Evolutionary conservation across 2,888 invertebrate genomes (phyloP).

Genomic region (Phalera bucephala): DNA sequence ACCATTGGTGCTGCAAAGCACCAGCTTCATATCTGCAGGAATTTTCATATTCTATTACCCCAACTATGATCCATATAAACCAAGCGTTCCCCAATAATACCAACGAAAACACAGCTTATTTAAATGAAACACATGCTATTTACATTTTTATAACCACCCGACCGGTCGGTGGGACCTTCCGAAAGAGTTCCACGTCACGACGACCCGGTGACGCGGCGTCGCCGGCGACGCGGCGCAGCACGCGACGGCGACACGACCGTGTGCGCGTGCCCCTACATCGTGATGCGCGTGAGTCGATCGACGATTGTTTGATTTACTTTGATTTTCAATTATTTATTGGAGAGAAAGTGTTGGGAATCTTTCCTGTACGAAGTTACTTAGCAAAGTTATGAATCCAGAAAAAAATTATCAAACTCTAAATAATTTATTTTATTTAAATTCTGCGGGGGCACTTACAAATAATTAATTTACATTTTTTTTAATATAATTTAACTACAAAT

Average conservation of each 20-base stretch:
- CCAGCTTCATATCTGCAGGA: too few relatives aligned
- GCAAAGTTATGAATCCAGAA: too few relatives aligned
- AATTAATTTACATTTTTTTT: too few relatives aligned
- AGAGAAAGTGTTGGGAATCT: slow-evolving; percentile 2
- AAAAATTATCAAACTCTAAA: too few relatives aligned
- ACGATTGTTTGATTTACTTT: slow-evolving; percentile 26
- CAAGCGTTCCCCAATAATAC: slow-evolving; percentile 16
- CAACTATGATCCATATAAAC: slow-evolving; percentile 19
- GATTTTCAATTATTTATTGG: slow-evolving; percentile 13
- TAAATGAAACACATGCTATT: slow-evolving; percentile 35
- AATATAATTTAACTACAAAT: too few relatives aligned
- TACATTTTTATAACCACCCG: slow-evolving; percentile 38
- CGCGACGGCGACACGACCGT: slow-evolving; percentile 51
- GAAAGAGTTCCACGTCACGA: slow-evolving; percentile 11
- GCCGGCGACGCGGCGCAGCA: slow-evolving; percentile 56
- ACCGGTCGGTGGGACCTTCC: slow-evolving; percentile 1
- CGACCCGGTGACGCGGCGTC: slow-evolving; percentile 40
- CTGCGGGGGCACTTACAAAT: too few relatives aligned
- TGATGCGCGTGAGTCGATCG: slow-evolving; percentile 49
- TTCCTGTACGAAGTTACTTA: too few relatives aligned
- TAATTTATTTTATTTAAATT: too few relatives aligned
- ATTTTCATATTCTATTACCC: too few relatives aligned
- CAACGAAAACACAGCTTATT: slow-evolving; percentile 39
- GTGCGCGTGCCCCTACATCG: slow-evolving; percentile 60
- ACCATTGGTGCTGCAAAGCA: too few relatives aligned